Conservation (phyloP, 2,888 invertebrate genomes). For the Eupithecia subumbrata region DNA sequence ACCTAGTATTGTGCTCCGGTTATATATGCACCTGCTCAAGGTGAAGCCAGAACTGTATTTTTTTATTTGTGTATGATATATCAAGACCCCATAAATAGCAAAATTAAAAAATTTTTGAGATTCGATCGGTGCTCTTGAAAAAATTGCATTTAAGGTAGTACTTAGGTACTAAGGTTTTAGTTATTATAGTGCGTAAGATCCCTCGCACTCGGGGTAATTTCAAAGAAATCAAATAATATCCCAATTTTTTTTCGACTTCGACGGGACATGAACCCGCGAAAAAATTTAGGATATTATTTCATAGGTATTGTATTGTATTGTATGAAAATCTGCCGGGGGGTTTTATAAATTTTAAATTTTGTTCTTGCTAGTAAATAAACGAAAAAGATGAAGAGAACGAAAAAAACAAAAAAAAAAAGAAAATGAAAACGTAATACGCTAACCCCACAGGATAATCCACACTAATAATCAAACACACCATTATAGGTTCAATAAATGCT, state of each 20-base stretch:
- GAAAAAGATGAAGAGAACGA: neutral
- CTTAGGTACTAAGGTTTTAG: too few relatives aligned
- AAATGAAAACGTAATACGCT: constrained; percentile 3
- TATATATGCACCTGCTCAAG: neutral
- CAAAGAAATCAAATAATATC: too few relatives aligned
- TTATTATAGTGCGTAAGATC: too few relatives aligned
- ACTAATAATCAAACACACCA: neutral
- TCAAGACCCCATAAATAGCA: neutral
- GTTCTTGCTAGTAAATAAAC: too few relatives aligned
- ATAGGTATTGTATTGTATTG: too few relatives aligned
- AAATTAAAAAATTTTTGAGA: neutral
- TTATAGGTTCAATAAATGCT: neutral
- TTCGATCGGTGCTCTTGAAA: neutral
- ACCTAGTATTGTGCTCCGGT: neutral
- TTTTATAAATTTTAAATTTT: too few relatives aligned
- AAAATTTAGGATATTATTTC: too few relatives aligned
- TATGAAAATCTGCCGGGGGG: too few relatives aligned
- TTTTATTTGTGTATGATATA: neutral
- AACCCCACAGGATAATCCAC: neutral
- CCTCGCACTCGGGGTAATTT: too few relatives aligned
- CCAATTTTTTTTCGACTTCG: too few relatives aligned
- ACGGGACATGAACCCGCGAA: too few relatives aligned
- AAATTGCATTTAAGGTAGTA: neutral
- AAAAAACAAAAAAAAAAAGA: neutral
- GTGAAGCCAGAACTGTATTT: neutral